Evolutionary conservation across 1,140 invertebrate genomes (phyloP), one percentile per base, ranked within the genome.

Genomic region (Drosophila kanapiae): DNA sequence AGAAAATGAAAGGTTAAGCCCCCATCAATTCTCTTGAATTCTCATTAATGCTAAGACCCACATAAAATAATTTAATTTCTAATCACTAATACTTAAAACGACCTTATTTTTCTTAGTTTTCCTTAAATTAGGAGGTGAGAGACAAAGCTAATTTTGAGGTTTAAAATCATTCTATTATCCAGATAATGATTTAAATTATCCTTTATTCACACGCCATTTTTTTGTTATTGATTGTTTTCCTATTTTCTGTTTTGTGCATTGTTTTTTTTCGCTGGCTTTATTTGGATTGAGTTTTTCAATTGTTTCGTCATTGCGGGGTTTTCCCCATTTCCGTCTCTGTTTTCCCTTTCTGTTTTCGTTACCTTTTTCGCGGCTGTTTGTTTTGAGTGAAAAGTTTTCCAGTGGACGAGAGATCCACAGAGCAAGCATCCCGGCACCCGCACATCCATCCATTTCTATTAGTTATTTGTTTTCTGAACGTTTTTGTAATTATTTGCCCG

Each of bases 401-500:
- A 23, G 38, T n/a, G 68, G 47, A 47, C 27, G 29, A n/a, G 29
- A n/a, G 29, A 31, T 74, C 11, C 38, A 27, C 53, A 27, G 53
- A 27, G 35, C 35, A 40, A 18, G 33, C 33, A 6, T n/a, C 43
- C 51, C 33, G 4, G 23, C 43, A 16, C 45, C 72, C 35, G 57
- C 63, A 61, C 54, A 37, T 75, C 65, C 76, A 79, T 82, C 54
- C 77, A 79, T 82, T 84, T 79, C 85, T 82, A 88, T 90, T 88
- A 88, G 84, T 84, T 88, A 85, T 90, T 90, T 90, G 75, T 91
- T 91, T 91, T 91, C 82, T 58, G 78, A 80, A 85, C 81, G 82
- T 91, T 91, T 90, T 90, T 91, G 85, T 85, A 90, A 91, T 90
- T 90, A 90, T 90, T 90, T 90, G 86, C 86, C 57, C 78, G 76